A percentile compares a stretch with the other conserved stretches of the same genome.
These are phyloP conservation scores for Nettapus auritus DNA, from an alignment of 2,113 vertebrate species.

Conservation along the genomic window DNA sequence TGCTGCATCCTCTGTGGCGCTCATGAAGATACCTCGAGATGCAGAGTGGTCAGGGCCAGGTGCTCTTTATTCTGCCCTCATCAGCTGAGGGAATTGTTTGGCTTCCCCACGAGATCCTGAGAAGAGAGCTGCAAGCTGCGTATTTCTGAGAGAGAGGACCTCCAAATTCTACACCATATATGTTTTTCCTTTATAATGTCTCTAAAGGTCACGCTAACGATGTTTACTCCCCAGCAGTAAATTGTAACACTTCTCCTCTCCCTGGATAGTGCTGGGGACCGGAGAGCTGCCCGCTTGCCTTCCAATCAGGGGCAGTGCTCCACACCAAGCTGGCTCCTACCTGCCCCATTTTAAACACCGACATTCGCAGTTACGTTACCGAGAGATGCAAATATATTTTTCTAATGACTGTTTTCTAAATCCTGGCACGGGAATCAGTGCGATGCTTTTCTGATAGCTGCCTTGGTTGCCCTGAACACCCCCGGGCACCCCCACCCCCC, in stretches of 20 bases:
- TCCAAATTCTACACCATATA: rapidly evolving
- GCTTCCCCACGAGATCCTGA: rapidly evolving
- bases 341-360: rapidly evolving
- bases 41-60: rapidly evolving
- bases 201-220: neutral
- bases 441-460: neutral
- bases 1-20: rapidly evolving
- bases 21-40: rapidly evolving
- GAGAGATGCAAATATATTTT: neutral
- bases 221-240: neutral
- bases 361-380: neutral
- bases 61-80: rapidly evolving
- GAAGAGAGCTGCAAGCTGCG: too few relatives aligned
- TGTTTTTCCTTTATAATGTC: neutral
- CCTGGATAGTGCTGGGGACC: rapidly evolving
- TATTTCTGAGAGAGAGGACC: neutral
- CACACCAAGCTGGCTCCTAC: rapidly evolving
- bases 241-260: neutral
- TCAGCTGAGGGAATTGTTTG: rapidly evolving
- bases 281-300: neutral
- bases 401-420: neutral
- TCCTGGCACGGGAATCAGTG: neutral
- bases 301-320: neutral
- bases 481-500: neutral
- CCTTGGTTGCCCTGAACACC: neutral